Evolutionary conservation across 2,888 invertebrate genomes (phyloP), one percentile per base, ranked within the genome.

Genomic region (Malacosoma neustria): DNA sequence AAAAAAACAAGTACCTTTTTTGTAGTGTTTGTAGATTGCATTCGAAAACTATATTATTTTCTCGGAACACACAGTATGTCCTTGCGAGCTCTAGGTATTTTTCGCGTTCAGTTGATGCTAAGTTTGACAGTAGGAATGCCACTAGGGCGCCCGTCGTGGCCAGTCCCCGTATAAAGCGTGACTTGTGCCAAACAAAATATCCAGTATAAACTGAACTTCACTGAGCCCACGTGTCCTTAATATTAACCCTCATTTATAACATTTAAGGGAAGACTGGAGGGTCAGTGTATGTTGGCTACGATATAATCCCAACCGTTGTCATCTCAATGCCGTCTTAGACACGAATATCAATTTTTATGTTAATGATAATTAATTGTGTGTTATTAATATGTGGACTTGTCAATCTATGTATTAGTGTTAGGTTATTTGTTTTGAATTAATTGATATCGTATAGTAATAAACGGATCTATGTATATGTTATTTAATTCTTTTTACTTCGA

Each of bases 271-370:
- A 55, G 58, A 34, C 41, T 36, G 50, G 47, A n/a, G 56, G 67
- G 9, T 62, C 71, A 40, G 13, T 1, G 5, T 46, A 47, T 11
- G 42, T 14, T 73, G 72, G 77, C 60, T 61, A 65, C 54, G 57
- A 60, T 58, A 64, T 72, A 75, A 81, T 79, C 70, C 75, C 62
- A 70, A 57, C 62, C 58, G 72, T 72, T 82, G 82, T 82, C 80
- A 64, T 81, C 79, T 84, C 84, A 84, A 82, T 84, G 84, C 80
- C 81, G 72, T 64, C 64, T 71, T 55, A 61, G 61, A 59, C 82
- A 82, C 82, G 82, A 79, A 60, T 62, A 74, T 73, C 69, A 54
- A 64, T 63, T 67, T 70, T 72, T 74, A 55, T 70, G 54, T 64
- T 77, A 79, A 75, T 75, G 69, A 74, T 77, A 72, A 80, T 77